Conservation (phyloP, 30 jellyfish, hydroid and myxozoan species). For the Nemopilema nomurai region DNA sequence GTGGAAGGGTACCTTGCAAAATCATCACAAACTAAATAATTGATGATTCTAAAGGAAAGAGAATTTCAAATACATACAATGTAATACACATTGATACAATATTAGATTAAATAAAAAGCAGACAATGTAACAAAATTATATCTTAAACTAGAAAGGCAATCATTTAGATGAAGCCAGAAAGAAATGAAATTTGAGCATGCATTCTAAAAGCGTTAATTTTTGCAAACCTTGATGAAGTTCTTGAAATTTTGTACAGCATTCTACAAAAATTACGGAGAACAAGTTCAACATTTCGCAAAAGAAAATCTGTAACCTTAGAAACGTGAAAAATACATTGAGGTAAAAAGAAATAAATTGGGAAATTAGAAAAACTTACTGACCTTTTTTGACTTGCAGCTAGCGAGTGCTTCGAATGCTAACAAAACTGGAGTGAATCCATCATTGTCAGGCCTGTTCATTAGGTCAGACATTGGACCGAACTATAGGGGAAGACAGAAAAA, state of each 20-base stretch:
- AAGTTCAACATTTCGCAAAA: too few species aligned
- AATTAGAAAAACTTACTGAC: background rate
- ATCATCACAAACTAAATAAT: too few species aligned
- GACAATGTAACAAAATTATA: too few species aligned
- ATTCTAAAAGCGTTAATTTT: background rate
- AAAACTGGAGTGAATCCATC: constrained; percentile 68
- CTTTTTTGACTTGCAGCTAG: background rate
- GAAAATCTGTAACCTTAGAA: too few species aligned
- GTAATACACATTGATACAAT: too few species aligned
- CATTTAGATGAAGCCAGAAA: too few species aligned
- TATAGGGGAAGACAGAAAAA: constrained; percentile 1
- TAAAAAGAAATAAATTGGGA: background rate
- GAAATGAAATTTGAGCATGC: background rate
- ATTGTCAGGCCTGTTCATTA: constrained; percentile 38
- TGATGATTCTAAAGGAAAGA: too few species aligned
- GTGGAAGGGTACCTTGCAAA: too few species aligned
- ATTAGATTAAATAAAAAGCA: too few species aligned
- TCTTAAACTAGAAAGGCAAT: too few species aligned
- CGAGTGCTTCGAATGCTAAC: constrained; percentile 51
- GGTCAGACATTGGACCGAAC: constrained; percentile 20
- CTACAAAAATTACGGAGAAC: background rate
- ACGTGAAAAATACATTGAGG: too few species aligned
- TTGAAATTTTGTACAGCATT: background rate
- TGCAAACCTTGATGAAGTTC: background rate
- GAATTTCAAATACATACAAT: too few species aligned